phyloP scores from a whole-genome alignment of 2,797 vertebrate species.

The Caiman crocodilus region DNA sequence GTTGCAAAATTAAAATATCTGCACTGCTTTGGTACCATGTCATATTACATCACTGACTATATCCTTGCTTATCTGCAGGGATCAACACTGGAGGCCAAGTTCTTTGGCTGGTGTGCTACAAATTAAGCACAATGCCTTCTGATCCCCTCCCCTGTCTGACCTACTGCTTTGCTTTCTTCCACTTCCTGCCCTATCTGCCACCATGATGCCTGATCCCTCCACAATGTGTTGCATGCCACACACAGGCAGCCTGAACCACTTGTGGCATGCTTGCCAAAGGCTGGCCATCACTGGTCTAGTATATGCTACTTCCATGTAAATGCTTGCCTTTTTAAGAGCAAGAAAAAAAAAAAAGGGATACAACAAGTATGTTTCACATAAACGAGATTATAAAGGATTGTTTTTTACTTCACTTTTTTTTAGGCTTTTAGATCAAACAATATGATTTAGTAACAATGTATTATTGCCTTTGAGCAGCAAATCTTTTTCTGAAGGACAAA shows the following conservation, averaged over 20 bases:
- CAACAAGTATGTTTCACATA: not conserved
- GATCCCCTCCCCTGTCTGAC: too few relatives aligned
- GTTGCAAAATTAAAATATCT: not conserved
- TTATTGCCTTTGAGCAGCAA: not conserved
- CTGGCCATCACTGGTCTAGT: too few relatives aligned
- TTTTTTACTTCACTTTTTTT: fast-evolving
- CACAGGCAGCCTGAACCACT: too few relatives aligned
- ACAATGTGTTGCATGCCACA: too few relatives aligned
- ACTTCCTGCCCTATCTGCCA: too few relatives aligned
- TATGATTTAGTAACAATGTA: not conserved
- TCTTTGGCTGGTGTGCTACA: too few relatives aligned
- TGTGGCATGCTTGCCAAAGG: too few relatives aligned
- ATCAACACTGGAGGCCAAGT: too few relatives aligned
- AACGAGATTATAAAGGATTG: fast-evolving
- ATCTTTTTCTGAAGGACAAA: not conserved
- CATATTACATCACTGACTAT: not conserved
- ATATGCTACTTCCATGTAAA: not conserved
- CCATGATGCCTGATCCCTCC: too few relatives aligned
- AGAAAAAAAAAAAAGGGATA: not conserved
- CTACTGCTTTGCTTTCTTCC: too few relatives aligned
- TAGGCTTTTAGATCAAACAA: not conserved
- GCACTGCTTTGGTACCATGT: not conserved
- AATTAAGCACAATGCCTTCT: too few relatives aligned
- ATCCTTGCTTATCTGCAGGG: not conserved
- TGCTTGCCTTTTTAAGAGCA: not conserved